Evolutionary conservation across 2,888 invertebrate genomes (phyloP).

Genomic region (Uropetala carovei): DNA sequence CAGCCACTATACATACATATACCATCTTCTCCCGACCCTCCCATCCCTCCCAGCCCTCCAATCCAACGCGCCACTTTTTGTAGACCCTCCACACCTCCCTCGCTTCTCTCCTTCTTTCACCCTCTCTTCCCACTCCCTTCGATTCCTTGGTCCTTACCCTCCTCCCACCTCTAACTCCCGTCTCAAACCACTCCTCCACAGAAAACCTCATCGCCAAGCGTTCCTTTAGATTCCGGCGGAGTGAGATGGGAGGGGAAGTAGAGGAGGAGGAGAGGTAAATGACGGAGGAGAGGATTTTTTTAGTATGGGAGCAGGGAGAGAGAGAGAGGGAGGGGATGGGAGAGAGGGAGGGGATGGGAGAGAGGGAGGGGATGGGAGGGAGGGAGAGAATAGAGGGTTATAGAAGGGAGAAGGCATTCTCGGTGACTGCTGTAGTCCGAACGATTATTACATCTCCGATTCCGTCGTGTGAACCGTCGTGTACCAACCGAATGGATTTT

Average conservation of each 20-base stretch:
- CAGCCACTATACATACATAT: constrained; percentile 56
- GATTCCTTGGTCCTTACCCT: too few relatives aligned
- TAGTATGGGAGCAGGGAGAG: too few relatives aligned
- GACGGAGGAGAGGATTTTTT: background rate
- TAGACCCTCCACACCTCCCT: constrained; percentile 25
- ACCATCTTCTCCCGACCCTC: constrained; percentile 4
- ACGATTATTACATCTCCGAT: constrained; percentile 1
- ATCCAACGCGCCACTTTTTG: constrained; percentile 50
- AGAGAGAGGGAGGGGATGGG: background rate
- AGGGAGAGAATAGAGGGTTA: background rate
- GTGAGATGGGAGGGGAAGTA: background rate
- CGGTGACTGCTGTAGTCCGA: constrained; percentile 5
- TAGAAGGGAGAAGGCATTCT: constrained; percentile 7
- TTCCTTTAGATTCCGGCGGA: background rate
- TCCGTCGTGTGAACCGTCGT: background rate
- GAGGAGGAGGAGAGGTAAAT: background rate
- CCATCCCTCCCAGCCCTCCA: background rate
- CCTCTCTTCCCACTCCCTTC: background rate
- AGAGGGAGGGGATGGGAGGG: background rate
- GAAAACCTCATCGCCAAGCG: constrained; percentile 19
- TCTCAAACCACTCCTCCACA: background rate
- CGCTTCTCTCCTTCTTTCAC: background rate
- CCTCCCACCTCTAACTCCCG: background rate
- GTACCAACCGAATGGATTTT: background rate
- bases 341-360: background rate